Conservation (phyloP, 2,113 vertebrate genomes). For the Rhineura floridana region DNA sequence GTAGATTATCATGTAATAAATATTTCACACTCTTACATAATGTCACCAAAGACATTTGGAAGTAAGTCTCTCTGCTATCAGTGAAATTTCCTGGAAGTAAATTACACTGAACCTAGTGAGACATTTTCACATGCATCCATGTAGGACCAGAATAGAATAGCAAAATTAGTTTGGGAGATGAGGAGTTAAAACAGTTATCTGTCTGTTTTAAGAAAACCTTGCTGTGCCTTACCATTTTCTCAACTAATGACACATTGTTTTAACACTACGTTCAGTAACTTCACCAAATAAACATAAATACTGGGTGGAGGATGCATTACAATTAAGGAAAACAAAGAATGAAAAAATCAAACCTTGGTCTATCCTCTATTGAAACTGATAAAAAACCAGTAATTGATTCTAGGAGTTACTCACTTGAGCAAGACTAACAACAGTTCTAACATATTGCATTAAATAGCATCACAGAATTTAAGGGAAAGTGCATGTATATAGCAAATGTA, state of each 20-base stretch:
- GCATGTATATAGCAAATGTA: neutral
- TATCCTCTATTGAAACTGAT: rapidly evolving
- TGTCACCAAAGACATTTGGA: constrained; percentile 2
- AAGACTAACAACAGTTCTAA: neutral
- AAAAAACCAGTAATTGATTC: neutral
- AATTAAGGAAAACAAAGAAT: neutral
- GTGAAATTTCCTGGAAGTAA: neutral
- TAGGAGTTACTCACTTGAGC: rapidly evolving
- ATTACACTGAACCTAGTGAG: neutral
- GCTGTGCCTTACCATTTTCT: neutral
- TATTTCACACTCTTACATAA: neutral
- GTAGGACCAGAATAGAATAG: neutral
- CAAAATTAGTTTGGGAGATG: neutral
- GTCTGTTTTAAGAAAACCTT: neutral
- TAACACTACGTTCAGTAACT: neutral
- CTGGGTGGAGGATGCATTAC: neutral
- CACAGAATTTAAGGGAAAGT: neutral
- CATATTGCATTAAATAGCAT: neutral
- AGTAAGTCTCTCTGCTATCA: neutral
- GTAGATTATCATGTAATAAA: constrained; percentile 16
- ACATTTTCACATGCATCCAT: neutral
- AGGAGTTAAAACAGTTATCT: neutral
- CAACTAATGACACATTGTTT: neutral
- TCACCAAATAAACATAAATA: neutral
- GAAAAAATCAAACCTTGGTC: neutral